phyloP scores from a whole-genome alignment of 2,113 vertebrate genomes.

The Lanius collurio region DNA sequence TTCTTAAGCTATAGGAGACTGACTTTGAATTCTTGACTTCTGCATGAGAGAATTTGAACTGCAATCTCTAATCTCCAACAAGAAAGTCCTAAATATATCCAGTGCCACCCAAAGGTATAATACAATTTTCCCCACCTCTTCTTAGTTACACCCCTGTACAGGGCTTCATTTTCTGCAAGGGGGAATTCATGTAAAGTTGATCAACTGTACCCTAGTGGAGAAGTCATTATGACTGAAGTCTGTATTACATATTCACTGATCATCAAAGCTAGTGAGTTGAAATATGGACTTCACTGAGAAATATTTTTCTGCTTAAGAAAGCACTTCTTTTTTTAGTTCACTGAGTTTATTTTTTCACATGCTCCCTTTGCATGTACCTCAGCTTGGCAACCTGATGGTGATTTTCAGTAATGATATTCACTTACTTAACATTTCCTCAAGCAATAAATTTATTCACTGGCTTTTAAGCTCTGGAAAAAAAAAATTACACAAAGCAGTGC shows the following conservation, averaged over 20 bases:
- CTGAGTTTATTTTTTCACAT: not conserved
- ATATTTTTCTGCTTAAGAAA: slow-evolving; percentile 12
- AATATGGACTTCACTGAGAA: not conserved
- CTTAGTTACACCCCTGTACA: not conserved
- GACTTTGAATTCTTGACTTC: not conserved
- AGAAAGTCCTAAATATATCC: not conserved
- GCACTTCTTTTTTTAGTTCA: not conserved
- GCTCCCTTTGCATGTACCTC: not conserved
- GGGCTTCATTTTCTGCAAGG: not conserved
- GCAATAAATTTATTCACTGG: not conserved
- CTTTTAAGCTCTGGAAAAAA: not conserved
- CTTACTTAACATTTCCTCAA: not conserved
- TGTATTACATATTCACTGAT: not conserved
- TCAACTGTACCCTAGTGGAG: not conserved
- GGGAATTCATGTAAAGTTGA: not conserved
- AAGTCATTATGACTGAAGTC: not conserved
- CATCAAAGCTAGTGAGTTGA: not conserved
- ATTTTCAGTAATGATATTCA: not conserved
- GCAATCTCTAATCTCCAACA: not conserved
- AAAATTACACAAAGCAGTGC: not conserved
- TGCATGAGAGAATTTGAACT: not conserved
- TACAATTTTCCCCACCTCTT: not conserved
- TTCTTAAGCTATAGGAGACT: not conserved
- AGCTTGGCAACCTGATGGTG: not conserved
- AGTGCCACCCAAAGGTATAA: not conserved